Evolutionary conservation across 53 echinoderm and acorn worm genomes (phyloP).

Genomic region (Temnopleurus reevesii): DNA sequence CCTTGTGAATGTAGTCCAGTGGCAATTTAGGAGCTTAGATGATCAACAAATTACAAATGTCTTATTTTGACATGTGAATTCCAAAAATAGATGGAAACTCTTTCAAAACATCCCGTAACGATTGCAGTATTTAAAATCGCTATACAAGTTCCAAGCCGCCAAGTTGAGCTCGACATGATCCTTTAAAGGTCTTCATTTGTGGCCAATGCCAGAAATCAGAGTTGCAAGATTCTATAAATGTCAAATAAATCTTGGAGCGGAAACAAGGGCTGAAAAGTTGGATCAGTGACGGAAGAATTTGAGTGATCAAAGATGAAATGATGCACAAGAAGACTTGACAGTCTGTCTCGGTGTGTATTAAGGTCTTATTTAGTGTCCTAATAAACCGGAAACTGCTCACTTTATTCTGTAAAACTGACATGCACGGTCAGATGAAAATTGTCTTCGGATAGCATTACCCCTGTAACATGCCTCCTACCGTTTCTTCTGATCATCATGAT

Average conservation of each 20-base stretch:
- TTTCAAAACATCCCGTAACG: slow-evolving; percentile 13
- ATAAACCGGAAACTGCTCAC: background rate
- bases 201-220: background rate
- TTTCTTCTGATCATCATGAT: background rate
- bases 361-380: slow-evolving; percentile 8
- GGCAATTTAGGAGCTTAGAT: no score
- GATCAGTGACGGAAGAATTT: background rate
- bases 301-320: slow-evolving; percentile 16
- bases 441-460: background rate
- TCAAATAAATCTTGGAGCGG: slow-evolving; percentile 53
- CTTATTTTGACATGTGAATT: background rate
- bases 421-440: background rate
- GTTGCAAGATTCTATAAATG: slow-evolving; percentile 50
- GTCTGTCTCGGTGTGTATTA: slow-evolving; percentile 16
- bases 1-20: no score
- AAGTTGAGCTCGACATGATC: slow-evolving; percentile 14
- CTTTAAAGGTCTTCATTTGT: background rate
- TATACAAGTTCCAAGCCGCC: background rate
- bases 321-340: background rate
- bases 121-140: background rate
- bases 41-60: background rate
- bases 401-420: background rate
- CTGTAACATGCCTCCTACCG: no score
- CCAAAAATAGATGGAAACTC: background rate
- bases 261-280: slow-evolving; percentile 21